Evolutionary conservation across 1,140 invertebrate species (phyloP).

Genomic region (Anastrepha obliqua): DNA sequence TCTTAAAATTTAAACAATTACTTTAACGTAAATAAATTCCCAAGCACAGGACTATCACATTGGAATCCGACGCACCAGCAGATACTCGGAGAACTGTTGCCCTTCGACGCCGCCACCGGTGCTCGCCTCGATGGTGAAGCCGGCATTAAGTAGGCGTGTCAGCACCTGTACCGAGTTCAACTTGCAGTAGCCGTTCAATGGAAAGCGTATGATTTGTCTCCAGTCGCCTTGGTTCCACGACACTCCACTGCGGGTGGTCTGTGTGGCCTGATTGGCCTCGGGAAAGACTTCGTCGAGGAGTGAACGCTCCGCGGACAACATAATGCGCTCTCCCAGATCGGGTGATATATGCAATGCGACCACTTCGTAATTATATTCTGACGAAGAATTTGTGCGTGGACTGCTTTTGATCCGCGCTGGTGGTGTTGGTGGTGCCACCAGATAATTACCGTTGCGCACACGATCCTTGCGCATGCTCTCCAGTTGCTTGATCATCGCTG

Average conservation of each 20-base stretch:
- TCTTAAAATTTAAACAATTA: conserved; percentile 50
- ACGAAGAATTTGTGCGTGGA: conserved; percentile 67
- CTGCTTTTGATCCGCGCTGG: conserved; percentile 69
- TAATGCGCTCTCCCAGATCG: conserved; percentile 90
- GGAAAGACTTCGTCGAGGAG: conserved; percentile 91
- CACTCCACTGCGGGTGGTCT: conserved; percentile 87
- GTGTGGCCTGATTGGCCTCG: conserved; percentile 88
- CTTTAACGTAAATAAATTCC: conserved; percentile 53
- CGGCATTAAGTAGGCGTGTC: conserved; percentile 88
- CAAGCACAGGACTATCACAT: conserved; percentile 69
- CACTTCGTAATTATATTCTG: conserved; percentile 82
- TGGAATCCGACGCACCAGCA: conserved; percentile 83
- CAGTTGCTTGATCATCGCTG: conserved; percentile 85
- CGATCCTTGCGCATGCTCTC: conserved; percentile 86
- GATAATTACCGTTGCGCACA: conserved; percentile 78
- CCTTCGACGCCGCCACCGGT: conserved; percentile 92
- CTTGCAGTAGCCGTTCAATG: conserved; percentile 94
- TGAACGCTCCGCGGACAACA: conserved; percentile 86
- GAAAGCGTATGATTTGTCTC: conserved; percentile 91
- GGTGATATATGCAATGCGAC: conserved; percentile 91
- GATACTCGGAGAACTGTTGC: conserved; percentile 94
- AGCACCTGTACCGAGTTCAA: conserved; percentile 93
- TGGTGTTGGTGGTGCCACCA: conserved; percentile 70
- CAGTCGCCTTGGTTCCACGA: conserved; percentile 90
- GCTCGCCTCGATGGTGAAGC: conserved; percentile 88